Evolutionary conservation across 1,140 invertebrate genomes (phyloP), one percentile per base, ranked within the genome.

Genomic region (Penaeus vannamei): DNA sequence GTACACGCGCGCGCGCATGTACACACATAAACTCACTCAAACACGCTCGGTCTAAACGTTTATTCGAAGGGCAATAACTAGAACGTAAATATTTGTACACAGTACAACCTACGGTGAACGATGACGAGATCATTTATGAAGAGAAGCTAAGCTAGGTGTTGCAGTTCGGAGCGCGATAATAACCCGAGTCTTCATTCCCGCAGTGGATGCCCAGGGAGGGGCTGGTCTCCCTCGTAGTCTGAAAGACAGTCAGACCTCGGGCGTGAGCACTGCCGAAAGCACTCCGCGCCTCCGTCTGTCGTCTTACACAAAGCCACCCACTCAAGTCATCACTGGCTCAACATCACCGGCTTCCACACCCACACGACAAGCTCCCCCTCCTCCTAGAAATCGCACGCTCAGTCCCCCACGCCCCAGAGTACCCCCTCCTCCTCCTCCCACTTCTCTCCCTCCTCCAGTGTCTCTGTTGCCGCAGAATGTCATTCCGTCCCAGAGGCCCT

Each of bases 401-500:
- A 91, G 91, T 82, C 91, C 89, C 53, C 79, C 86, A 26, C 84
- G 91, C 26, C 91, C 91, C 20, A 91, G 59, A 59, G 91, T 90
- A 4, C 91, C 91, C 22, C 91, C 91, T 23, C 91, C 91, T 60
- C 91, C 91, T 23, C 91, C 91, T 32, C 91, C 91, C 26, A 86
- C 89, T 42, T 64, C 83, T 32, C 29, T 14, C 10, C 23, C 81
- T 29, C n/a, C 60, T 46, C 32, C 87, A 79, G n/a, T 62, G 46
- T 36, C 64, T 64, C 19, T 66, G 29, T 19, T 66, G 46, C 61
- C 64, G 1, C 64, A 79, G 32, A 87, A n/a, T 76, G 46, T 69
- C 17, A 80, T 79, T 46, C 84, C 77, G 69, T 32, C 53, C n/a
- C 62, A 83, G 42, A 84, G 89, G n/a, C 84, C 85, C 23, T 64